Evolutionary conservation across 2,113 vertebrate species (phyloP), one percentile per base, ranked within the genome.

Genomic region (Lycocorax pyrrhopterus): DNA sequence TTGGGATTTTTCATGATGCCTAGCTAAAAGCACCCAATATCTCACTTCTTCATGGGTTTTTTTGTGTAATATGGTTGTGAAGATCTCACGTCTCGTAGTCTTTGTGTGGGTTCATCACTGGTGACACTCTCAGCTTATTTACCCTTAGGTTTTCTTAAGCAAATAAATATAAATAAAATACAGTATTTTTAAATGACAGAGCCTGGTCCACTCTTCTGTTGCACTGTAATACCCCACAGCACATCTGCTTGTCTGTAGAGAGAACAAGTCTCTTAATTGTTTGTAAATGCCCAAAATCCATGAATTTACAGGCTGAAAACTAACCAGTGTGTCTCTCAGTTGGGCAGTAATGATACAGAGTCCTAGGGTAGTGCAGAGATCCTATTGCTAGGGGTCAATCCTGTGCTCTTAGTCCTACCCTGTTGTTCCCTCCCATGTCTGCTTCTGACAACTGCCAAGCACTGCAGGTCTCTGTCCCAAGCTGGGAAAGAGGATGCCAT

Each of bases 101-200:
- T 76, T 75, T 84, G 87, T 96, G 90, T 96, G 93, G 93, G 79
- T 87, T 96, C 85, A 81, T 94, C 95, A 96, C 82, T 84, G 79
- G 80, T 95, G 91, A 71, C 82, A 74, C 51, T 96, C 79, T 88
- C 79, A 52, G 67, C 90, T 97, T 85, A 90, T 91, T 91, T 94
- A 90, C 84, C 82, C 53, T 71, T 95, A 69, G 71, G 68, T 91
- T 95, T 98, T 96, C 96, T 92, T 91, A 97, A 96, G 76, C 60
- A 67, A 96, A 89, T 72, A 91, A 94, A 91, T 97, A 87, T 72
- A 96, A 98, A 98, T 98, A 98, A 98, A 98, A 97, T 83, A 32
- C 76, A 94, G 52, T 97, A 97, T 98, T 97, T 98, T 98, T 96
- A 95, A 95, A 96, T 84, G 89, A 66, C 94, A 94, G 82, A 97